Conservation (phyloP, 2,113 vertebrate species). For the Mellivora capensis region DNA sequence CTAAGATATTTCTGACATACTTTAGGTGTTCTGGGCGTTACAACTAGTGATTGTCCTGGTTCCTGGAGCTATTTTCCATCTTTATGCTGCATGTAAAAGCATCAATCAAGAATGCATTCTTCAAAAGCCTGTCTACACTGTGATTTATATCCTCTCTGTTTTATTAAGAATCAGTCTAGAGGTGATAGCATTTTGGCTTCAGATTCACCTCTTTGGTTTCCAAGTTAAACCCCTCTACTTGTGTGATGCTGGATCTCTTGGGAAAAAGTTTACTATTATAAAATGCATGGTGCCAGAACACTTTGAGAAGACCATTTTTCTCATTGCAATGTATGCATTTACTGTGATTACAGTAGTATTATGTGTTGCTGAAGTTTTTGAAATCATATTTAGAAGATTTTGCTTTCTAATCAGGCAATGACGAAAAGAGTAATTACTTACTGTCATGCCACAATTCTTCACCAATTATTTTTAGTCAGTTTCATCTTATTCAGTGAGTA, state of each 20-base stretch:
- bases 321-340: conserved; percentile 92
- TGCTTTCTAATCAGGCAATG: conserved; percentile 85
- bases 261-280: conserved; percentile 84
- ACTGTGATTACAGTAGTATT: conserved; percentile 89
- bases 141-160: conserved; percentile 90
- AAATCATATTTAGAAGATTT: conserved; percentile 87
- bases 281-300: conserved; percentile 91
- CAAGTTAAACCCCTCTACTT: conserved; percentile 86
- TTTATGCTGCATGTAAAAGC: conserved; percentile 89
- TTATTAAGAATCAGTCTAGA: conserved; percentile 90
- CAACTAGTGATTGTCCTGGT: conserved; percentile 89
- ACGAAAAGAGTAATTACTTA: conserved; percentile 34
- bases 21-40: conserved; percentile 90
- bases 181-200: conserved; percentile 90
- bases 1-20: conserved; percentile 58
- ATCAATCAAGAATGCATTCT: conserved; percentile 91
- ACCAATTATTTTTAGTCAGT: not conserved
- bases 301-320: conserved; percentile 94
- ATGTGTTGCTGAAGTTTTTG: conserved; percentile 89
- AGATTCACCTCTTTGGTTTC: conserved; percentile 92
- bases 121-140: conserved; percentile 85
- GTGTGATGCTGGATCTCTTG: conserved; percentile 86
- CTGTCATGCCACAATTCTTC: not conserved
- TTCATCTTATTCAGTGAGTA: conserved; percentile 19
- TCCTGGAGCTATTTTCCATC: conserved; percentile 90